A percentile compares a stretch with the other conserved stretches of the same genome.
Conservation (phyloP, 2,113 vertebrate genomes). For the Leptodactylus fuscus region DNA sequence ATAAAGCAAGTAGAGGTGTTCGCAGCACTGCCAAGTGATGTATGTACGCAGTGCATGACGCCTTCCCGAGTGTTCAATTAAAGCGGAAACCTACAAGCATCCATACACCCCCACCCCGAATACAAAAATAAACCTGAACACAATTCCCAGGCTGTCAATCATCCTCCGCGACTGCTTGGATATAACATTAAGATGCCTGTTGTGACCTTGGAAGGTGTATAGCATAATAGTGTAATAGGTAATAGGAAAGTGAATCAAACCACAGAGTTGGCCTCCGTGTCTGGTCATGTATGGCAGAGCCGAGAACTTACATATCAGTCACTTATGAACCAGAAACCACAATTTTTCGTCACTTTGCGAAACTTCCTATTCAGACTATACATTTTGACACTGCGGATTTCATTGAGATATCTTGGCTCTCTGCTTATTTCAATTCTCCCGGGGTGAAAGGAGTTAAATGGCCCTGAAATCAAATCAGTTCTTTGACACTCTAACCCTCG, state of each 20-base stretch:
- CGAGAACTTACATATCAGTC: no score
- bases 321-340: no score
- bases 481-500: not conserved
- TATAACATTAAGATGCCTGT: not conserved
- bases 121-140: no score
- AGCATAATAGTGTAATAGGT: not conserved
- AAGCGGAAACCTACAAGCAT: no score
- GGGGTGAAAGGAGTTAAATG: not conserved
- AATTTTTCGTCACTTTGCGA: no score
- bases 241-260: not conserved
- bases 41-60: not conserved
- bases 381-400: not conserved
- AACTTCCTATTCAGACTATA: not conserved
- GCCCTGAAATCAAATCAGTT: not conserved
- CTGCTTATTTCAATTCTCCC: no score
- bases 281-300: not conserved
- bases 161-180: not conserved
- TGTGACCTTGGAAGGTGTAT: conserved; percentile 3
- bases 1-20: not conserved
- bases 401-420: no score
- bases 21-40: not conserved
- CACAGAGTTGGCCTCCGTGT: rapidly evolving
- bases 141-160: not conserved
- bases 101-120: no score
- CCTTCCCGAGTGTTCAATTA: no score